Conservation (phyloP, 1,140 invertebrate genomes). For the Varroa destructor region DNA sequence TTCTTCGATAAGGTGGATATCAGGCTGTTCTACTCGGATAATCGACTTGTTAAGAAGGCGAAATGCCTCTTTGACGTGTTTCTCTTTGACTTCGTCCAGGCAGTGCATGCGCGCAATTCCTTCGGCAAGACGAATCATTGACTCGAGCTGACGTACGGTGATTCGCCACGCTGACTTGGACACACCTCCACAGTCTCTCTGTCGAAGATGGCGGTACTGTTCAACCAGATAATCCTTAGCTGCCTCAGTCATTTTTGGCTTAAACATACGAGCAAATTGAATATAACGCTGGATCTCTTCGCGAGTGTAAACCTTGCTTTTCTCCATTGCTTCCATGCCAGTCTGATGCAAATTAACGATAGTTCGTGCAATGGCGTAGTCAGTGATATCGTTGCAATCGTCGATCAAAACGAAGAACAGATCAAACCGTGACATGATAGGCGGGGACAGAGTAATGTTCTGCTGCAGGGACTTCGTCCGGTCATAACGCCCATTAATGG, state of each 20-base stretch:
- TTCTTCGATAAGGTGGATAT: constrained; percentile 75
- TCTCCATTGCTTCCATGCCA: constrained; percentile 57
- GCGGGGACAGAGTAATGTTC: constrained; percentile 81
- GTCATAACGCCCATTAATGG: constrained; percentile 88
- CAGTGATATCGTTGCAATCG: constrained; percentile 82
- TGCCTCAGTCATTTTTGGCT: constrained; percentile 64
- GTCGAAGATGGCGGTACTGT: constrained; percentile 71
- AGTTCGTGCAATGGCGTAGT: constrained; percentile 87
- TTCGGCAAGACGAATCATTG: constrained; percentile 88
- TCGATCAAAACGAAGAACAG: constrained; percentile 95
- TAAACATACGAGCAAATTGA: constrained; percentile 87
- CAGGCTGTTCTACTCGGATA: constrained; percentile 90
- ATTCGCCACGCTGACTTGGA: constrained; percentile 72
- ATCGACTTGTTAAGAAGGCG: constrained; percentile 94
- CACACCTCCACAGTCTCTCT: constrained; percentile 61
- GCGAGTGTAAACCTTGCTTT: constrained; percentile 54
- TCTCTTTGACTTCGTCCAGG: constrained; percentile 64
- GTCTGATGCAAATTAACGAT: constrained; percentile 88
- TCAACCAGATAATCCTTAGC: constrained; percentile 70
- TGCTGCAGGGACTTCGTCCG: constrained; percentile 82
- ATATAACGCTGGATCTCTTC: constrained; percentile 86
- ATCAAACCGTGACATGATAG: constrained; percentile 99
- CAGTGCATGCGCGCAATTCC: constrained; percentile 92
- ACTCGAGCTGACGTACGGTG: constrained; percentile 97
- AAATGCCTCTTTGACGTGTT: constrained; percentile 86